Conservation (phyloP, 2,797 vertebrate genomes). For the Chromis chromis region DNA sequence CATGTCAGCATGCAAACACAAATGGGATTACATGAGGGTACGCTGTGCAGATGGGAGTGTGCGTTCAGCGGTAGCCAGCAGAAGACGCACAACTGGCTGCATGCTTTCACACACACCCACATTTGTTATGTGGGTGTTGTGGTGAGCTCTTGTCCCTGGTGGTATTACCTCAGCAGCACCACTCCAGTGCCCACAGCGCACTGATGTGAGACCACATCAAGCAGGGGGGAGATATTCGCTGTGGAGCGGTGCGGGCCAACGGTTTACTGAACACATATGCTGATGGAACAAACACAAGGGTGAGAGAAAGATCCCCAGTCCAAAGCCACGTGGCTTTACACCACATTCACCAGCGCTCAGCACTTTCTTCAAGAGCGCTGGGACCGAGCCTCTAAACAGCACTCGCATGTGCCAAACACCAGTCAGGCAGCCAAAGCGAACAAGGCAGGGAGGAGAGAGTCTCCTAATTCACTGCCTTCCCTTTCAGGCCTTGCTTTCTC, state of each 20-base stretch:
- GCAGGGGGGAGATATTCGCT: conserved; percentile 43
- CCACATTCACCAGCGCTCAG: conserved; percentile 77
- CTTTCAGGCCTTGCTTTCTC: conserved; percentile 18
- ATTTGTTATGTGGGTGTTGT: conserved; percentile 71
- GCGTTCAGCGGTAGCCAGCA: conserved; percentile 56
- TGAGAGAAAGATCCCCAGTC: conserved; percentile 57
- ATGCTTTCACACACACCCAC: conserved; percentile 48
- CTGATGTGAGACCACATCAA: conserved; percentile 77
- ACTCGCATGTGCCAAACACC: conserved; percentile 47
- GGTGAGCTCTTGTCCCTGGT: conserved; percentile 67
- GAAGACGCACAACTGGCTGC: conserved; percentile 46
- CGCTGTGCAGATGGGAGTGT: conserved; percentile 29
- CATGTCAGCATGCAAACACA: conserved; percentile 58
- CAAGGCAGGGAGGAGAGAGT: conserved; percentile 47
- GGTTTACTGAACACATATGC: conserved; percentile 77
- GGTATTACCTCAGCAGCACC: conserved; percentile 69
- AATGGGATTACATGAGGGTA: conserved; percentile 49
- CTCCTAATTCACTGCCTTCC: conserved; percentile 31
- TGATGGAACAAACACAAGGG: conserved; percentile 73
- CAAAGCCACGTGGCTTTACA: conserved; percentile 75
- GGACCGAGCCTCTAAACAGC: conserved; percentile 52
- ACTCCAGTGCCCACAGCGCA: conserved; percentile 66
- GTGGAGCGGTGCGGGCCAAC: conserved; percentile 54
- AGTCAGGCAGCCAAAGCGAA: conserved; percentile 52
- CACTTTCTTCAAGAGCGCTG: conserved; percentile 65